These are phyloP conservation scores for Plemyria rubiginata DNA, from an alignment of 2,888 invertebrate species.

Conservation along the genomic window DNA sequence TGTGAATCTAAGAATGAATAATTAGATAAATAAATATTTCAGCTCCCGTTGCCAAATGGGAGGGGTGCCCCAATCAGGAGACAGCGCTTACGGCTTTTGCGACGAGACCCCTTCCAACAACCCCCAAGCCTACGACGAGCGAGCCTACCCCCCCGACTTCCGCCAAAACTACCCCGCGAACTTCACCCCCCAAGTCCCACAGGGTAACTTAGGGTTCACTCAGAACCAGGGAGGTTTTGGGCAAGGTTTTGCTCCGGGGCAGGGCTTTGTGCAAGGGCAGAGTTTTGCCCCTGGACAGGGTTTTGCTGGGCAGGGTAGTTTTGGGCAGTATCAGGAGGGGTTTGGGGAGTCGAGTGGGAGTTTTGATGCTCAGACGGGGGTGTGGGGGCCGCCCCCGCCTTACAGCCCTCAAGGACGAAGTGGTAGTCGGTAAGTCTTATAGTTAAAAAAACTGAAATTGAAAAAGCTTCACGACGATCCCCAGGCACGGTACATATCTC, in stretches of 20 bases:
- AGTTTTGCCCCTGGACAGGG: constrained; percentile 11
- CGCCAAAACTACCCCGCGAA: constrained; percentile 15
- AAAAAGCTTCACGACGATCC: too few relatives aligned
- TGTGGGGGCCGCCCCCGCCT: constrained; percentile 95
- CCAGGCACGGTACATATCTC: too few relatives aligned
- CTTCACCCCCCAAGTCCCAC: constrained; percentile 23
- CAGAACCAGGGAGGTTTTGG: constrained; percentile 37
- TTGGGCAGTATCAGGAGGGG: constrained; percentile 66
- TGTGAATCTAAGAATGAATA: too few relatives aligned
- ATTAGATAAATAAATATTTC: too few relatives aligned
- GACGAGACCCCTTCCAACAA: constrained; percentile 63
- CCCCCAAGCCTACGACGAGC: constrained; percentile 56
- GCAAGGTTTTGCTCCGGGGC: constrained; percentile 5
- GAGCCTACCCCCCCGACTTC: constrained; percentile 55
- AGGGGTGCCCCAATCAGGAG: constrained; percentile 87
- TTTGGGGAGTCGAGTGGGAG: constrained; percentile 85
- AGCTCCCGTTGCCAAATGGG: constrained; percentile 87
- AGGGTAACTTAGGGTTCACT: constrained; percentile 32
- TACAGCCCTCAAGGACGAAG: constrained; percentile 91
- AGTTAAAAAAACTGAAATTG: too few relatives aligned
- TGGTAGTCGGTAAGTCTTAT: constrained; percentile 60
- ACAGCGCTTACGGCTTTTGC: constrained; percentile 93
- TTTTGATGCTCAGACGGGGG: constrained; percentile 84
- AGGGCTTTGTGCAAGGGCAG: constrained; percentile 41
- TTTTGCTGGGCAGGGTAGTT: constrained; percentile 28